Evolutionary conservation across 2,113 vertebrate genomes (phyloP), one percentile per base, ranked within the genome.

Genomic region (Vulpes vulpes): DNA sequence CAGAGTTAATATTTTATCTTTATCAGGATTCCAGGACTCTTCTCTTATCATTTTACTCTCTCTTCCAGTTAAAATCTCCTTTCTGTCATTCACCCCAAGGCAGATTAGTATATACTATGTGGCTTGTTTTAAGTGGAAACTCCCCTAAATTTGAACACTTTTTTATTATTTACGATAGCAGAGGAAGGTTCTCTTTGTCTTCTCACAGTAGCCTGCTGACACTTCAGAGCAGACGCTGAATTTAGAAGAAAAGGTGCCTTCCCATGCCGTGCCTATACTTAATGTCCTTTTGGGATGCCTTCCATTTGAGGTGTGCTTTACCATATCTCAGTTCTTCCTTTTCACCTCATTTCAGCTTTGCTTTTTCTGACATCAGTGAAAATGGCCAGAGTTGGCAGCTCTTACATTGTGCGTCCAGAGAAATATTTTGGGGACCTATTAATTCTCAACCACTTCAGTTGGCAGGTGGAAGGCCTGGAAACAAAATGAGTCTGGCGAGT

Each of bases 351-450:
- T 98, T 88, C 95, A 92, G 94, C 55, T 51, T 91, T 95, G 91
- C 89, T 96, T 87, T 89, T 98, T 97, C 94, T 96, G 87, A 74
- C 95, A 93, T 98, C 97, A 83, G 79, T 97, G 97, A 94, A 98
- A 95, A 93, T 97, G 97, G 96, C 96, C 96, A 92, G 98, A 98
- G 85, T 96, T 98, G 98, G 98, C 98, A 98, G 97, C 96, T 96
- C 97, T 98, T 97, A 96, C 89, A 96, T 97, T 95, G 96, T 95
- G 95, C 97, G 97, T 97, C 97, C 95, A 96, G 96, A 97, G 98
- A 99, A 98, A 98, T 98, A 98, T 98, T 98, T 98, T 88, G 55
- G 97, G 96, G 96, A 79, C 97, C 98, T 98, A 97, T 98, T 98
- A 98, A 98, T 99, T 98, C 97, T 97, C 96, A 98, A 64, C 93